Evolutionary conservation across 1,140 invertebrate genomes (phyloP), one percentile per base, ranked within the genome.

Genomic region (Dufourea novaeangliae): DNA sequence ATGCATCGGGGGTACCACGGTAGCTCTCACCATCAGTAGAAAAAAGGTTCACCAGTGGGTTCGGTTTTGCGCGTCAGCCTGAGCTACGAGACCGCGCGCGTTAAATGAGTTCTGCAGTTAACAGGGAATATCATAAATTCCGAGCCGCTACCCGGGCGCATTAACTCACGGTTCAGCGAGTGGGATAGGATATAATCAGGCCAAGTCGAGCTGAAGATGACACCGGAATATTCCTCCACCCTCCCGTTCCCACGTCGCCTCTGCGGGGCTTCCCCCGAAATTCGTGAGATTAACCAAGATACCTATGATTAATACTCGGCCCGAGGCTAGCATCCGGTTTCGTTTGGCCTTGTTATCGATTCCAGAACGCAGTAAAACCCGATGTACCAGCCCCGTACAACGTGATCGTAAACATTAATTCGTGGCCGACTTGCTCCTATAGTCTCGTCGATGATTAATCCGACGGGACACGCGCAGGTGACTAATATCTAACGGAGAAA

Each of bases 201-300:
- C 67, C 59, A 66, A 70, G 74, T 72, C 54, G 67, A 54, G 46
- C 64, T 44, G 68, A 78, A 80, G 79, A 72, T 78, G 67, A 78
- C 52, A 66, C 22, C 37, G 22, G 63, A 74, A 79, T 74, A 79
- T 74, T 37, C 67, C 7, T 20, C 11, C 37, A 25, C 14, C 0
- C 22, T n/a, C 57, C 34, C 41, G 7, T 32, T 61, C 27, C 46
- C 39, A 11, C 22, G 62, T 29, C 25, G 20, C 41, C 27, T 14
- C 14, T 8, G 4, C 32, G 20, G 59, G 20, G 44, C 25, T 7
- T 44, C 37, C 46, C 8, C 37, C 56, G 57, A 77, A 77, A 77
- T 77, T 77, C 59, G 73, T 50, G 66, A 50, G 73, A 80, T 80
- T 80, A 80, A 66, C 73, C 78, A 64, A 59, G 73, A 80, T 70